Base-by-base conservation (phyloP, 2,113 vertebrate species). In the Corythaixoides concolor region DNA sequence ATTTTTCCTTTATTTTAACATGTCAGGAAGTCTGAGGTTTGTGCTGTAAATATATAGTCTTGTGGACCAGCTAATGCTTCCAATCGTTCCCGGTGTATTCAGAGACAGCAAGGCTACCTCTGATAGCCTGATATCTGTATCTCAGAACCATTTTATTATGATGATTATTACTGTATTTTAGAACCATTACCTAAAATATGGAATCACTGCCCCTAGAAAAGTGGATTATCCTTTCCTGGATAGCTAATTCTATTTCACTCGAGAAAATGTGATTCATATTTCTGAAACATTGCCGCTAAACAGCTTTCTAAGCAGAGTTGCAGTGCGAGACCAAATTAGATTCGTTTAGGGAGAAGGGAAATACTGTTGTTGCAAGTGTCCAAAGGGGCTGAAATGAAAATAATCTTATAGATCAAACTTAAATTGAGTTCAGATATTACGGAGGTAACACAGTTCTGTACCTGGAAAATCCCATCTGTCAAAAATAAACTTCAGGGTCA, bases 321-420 rank as follows among this genome's bases (percentile, higher is more conserved):
- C 90, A 89, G 86, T 73, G 80, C 80, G 69, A 12, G 35, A 91
- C 66, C 68, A 95, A 92, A 97, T 97, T 94, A 96, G 88, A 88
- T 96, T 85, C 12, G 3, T 83, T 64, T 63, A 88, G 75, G 81
- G 78, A 95, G 85, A 89, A 86, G 68, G 95, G 96, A 95, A 96
- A 91, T 79, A 64, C 30, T 92, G 89, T 96, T 96, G 94, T 64
- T 76, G 73, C 87, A 76, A 92, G 73, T 63, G 78, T 89, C 88
- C 87, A 92, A 91, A 81, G 86, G 62, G 82, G 85, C 30, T 96
- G 90, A 86, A 88, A 90, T 96, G 92, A 95, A 97, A 98, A 97
- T 97, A 97, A 97, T 96, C 24, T 35, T 68, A 87, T 59, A 96
- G 92, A 91, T 96, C 91, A 97, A 89, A 72, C 69, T 95, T 33